Evolutionary conservation across 1,140 invertebrate species (phyloP).

Genomic region (Alviniconcha marisindica): DNA sequence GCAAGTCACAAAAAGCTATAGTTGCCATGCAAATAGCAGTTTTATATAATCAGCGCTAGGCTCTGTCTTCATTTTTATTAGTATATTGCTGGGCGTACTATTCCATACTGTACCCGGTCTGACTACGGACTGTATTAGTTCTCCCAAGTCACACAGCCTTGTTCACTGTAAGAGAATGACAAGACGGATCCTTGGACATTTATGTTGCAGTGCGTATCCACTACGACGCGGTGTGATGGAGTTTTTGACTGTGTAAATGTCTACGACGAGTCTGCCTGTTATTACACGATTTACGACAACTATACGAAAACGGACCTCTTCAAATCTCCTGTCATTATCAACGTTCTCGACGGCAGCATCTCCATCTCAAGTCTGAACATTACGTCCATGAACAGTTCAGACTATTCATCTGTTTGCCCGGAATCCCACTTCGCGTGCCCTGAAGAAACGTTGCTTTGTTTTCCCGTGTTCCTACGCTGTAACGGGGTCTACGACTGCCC

Average conservation of each 20-base stretch:
- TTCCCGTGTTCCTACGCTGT: slow-evolving; percentile 28
- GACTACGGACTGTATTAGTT: too few relatives aligned
- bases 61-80: too few relatives aligned
- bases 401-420: background rate
- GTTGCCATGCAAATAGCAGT: too few relatives aligned
- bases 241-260: background rate
- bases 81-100: too few relatives aligned
- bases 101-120: too few relatives aligned
- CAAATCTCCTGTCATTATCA: background rate
- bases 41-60: too few relatives aligned
- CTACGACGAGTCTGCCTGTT: background rate
- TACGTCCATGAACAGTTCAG: background rate
- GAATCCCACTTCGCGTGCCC: slow-evolving; percentile 28
- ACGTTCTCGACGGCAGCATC: background rate
- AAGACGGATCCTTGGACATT: too few relatives aligned
- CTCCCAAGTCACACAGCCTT: too few relatives aligned
- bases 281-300: background rate
- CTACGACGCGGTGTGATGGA: background rate
- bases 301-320: background rate
- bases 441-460: background rate
- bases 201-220: background rate
- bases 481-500: slow-evolving; percentile 33
- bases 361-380: background rate
- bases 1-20: too few relatives aligned
- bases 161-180: too few relatives aligned